phyloP scores from a whole-genome alignment of 2,797 vertebrate species.

The Valencia hispanica region DNA sequence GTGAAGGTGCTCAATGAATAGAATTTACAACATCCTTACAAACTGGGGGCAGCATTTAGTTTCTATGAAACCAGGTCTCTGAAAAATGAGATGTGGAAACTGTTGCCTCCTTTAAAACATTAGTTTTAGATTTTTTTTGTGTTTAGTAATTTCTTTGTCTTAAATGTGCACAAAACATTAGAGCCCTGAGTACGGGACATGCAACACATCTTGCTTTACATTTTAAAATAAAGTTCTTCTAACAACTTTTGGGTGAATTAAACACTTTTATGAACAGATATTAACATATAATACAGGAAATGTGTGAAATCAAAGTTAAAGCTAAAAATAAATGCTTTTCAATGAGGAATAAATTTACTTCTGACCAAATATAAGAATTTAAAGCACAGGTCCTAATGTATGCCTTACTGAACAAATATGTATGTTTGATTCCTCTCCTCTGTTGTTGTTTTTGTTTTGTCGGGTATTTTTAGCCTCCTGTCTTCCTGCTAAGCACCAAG shows the following conservation, averaged over 20 bases:
- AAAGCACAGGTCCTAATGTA: background rate
- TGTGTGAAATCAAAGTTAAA: background rate
- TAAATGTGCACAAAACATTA: background rate
- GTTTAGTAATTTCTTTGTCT: no score
- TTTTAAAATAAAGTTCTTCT: background rate
- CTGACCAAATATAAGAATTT: background rate
- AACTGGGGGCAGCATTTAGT: no score
- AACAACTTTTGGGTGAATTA: background rate
- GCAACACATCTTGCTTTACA: no score
- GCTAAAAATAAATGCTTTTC: background rate
- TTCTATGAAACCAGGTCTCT: no score
- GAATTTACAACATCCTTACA: no score
- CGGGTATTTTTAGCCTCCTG: slow-evolving; percentile 72
- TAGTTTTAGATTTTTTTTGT: no score
- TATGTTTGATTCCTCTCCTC: background rate
- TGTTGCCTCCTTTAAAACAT: no score
- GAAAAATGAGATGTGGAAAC: no score
- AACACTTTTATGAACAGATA: background rate
- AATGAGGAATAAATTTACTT: background rate
- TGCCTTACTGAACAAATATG: background rate
- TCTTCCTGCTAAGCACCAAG: slow-evolving; percentile 39
- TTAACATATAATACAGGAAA: background rate
- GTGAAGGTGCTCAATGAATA: no score
- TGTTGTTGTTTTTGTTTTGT: slow-evolving; percentile 35
- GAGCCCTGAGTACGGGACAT: no score